Evolutionary conservation across 2,797 vertebrate species (phyloP), one percentile per base, ranked within the genome.

Genomic region (Sebastes minor): DNA sequence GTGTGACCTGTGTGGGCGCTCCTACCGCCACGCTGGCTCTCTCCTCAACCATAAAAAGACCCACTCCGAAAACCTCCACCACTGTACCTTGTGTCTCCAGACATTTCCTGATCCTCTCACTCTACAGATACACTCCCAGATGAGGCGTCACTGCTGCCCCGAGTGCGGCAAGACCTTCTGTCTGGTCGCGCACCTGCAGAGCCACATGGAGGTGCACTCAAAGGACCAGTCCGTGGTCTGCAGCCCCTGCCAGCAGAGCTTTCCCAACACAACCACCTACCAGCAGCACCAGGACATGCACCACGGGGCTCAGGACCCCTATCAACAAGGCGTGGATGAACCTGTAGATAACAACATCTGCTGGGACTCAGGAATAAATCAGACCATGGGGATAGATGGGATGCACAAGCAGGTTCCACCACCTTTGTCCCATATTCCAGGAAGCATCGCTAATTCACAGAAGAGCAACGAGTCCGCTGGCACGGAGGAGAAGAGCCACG

Each of bases 11-110:
- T 98, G 97, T 25, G 97, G 96, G 1, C 96, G 97, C n/a, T 97
- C 97, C 11, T 99, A 98, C 92, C 96, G 96, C 85, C 97, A 98
- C 0, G 97, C 97, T 0, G 97, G 97, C 78, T 98, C 97, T 57
- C 96, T 98, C 71, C 97, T 98, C 76, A 98, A 98, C 91, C 98
- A 98, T 88, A 97, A 97, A 75, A 98, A 97, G 91, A 97, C 96
- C 6, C 97, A 98, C 90, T 96, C 97, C 12, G 96, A 96, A 1
- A 97, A 95, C 83, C 94, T 97, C 42, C 97, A 98, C 57, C 95
- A 97, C 81, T 98, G 97, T 74, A 87, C 94, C 69, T 91, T 97
- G 81, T 98, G 98, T 84, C 97, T 97, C 75, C 97, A 97, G 93
- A 97, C 96, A 1, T 98, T 98, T 83, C 96, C 96, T 3, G 96